Evolutionary conservation across 1,140 invertebrate genomes (phyloP).

Genomic region (Drosophila punjabiensis): DNA sequence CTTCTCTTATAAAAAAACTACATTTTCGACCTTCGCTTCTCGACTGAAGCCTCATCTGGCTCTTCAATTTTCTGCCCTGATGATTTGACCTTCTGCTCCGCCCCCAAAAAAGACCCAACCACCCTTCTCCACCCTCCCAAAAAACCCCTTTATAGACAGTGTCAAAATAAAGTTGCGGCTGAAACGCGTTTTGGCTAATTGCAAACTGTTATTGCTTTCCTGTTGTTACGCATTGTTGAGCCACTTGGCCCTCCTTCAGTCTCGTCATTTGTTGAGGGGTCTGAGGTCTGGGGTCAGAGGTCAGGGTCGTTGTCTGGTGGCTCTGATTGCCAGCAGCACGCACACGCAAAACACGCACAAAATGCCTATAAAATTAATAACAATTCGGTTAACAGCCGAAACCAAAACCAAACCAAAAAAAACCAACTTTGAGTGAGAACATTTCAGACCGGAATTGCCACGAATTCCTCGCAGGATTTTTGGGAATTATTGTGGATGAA

Average conservation of each 20-base stretch:
- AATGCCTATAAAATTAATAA: slow-evolving; percentile 58
- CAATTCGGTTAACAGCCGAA: slow-evolving; percentile 42
- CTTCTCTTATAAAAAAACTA: no score
- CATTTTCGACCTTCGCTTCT: neutral
- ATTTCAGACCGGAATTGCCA: slow-evolving; percentile 12
- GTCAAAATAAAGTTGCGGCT: slow-evolving; percentile 45
- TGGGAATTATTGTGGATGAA: slow-evolving; percentile 30
- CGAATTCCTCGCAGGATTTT: slow-evolving; percentile 4
- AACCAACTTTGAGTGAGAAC: slow-evolving; percentile 14
- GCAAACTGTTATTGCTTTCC: slow-evolving; percentile 61
- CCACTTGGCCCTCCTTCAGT: slow-evolving; percentile 28
- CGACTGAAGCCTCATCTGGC: neutral
- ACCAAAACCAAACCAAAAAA: neutral
- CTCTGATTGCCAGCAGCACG: slow-evolving; percentile 30
- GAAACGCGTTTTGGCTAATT: slow-evolving; percentile 50
- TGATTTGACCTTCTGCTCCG: slow-evolving; percentile 35
- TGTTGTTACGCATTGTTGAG: slow-evolving; percentile 56
- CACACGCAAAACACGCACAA: slow-evolving; percentile 44
- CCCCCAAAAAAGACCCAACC: neutral
- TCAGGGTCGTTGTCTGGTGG: slow-evolving; percentile 22
- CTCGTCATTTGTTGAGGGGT: slow-evolving; percentile 12
- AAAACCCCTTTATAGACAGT: slow-evolving; percentile 27
- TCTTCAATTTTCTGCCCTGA: slow-evolving; percentile 42
- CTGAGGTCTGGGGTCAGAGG: slow-evolving; percentile 7
- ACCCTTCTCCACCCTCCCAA: no score